Evolutionary conservation across 2,797 vertebrate genomes (phyloP), one percentile per base, ranked within the genome.

Genomic region (Sternotherus odoratus): DNA sequence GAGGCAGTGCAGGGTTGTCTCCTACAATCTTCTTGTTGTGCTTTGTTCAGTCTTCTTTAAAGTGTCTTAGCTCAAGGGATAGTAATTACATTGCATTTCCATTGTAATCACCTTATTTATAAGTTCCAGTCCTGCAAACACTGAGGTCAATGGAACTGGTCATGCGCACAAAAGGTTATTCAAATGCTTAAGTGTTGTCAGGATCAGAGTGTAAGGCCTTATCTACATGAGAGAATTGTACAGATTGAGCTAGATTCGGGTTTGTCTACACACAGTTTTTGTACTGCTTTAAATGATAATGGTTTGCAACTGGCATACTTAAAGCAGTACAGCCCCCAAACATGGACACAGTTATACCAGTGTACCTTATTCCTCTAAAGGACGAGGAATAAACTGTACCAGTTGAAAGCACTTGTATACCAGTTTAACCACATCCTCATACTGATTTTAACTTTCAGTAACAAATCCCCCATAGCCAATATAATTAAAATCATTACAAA

Each of bases 161-260:
- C 17, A 69, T 56, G 12, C 74, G 7, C 53, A 69, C 57, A 15
- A 91, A 91, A n/a, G 91, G 24, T 30, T 88, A 1, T 81, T 94
- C 49, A 69, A 63, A 33, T 63, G 24, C 1, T 2, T 3, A 23
- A 33, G 7, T 12, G 23, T 74, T 79, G 90, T n/a, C 77, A 39
- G 11, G 57, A 39, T 83, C n/a, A 39, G 5, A 79, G 69, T 49
- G 63, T 12, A 2, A 23, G 66, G 8, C 66, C 5, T 51, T 74
- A 69, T 86, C 48, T 60, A 36, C 8, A 15, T 28, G 46, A 57
- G n/a, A 89, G 86, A 82, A 82, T 21, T n/a, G 33, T 56, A 79
- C 56, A 0, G 0, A 30, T 75, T 79, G 48, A 92, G 60, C 12
- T 12, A 60, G 5, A n/a, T n/a, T n/a, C n/a, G 46, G 3, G 33